A percentile compares a stretch with the other conserved stretches of the same genome.
phyloP scores from a whole-genome alignment of 2,888 invertebrate species.

The Ypsolopha sequella region DNA sequence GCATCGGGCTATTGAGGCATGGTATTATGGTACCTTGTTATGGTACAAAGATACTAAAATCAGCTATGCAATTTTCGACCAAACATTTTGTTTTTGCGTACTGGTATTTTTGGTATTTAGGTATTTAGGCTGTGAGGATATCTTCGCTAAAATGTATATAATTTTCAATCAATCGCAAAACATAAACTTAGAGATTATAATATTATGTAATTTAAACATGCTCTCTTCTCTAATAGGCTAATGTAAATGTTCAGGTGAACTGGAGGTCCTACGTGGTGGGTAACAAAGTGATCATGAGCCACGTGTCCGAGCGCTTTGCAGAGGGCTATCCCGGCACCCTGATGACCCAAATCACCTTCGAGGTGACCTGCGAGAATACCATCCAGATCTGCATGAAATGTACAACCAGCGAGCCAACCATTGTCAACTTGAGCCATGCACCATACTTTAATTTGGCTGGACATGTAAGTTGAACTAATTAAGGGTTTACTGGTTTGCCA shows the following conservation, averaged over 20 bases:
- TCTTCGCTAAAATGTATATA: neutral
- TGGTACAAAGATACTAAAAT: too few relatives aligned
- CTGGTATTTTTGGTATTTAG: too few relatives aligned
- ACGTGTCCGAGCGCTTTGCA: slow-evolving; percentile 82
- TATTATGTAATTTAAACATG: too few relatives aligned
- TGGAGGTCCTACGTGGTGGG: slow-evolving; percentile 76
- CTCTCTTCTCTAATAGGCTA: neutral
- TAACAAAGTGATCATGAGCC: slow-evolving; percentile 77
- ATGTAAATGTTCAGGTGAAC: slow-evolving; percentile 49
- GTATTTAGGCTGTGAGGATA: too few relatives aligned
- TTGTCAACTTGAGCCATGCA: slow-evolving; percentile 89
- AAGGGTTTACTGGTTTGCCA: too few relatives aligned
- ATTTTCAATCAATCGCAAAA: too few relatives aligned
- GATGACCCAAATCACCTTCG: slow-evolving; percentile 77
- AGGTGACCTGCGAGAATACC: slow-evolving; percentile 79
- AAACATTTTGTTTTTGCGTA: too few relatives aligned
- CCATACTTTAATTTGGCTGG: slow-evolving; percentile 94
- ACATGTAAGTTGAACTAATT: slow-evolving; percentile 69
- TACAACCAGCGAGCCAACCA: slow-evolving; percentile 81
- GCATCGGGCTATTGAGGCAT: too few relatives aligned
- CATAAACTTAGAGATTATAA: too few relatives aligned
- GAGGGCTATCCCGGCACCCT: slow-evolving; percentile 93
- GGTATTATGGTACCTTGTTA: too few relatives aligned
- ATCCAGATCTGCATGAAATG: slow-evolving; percentile 83
- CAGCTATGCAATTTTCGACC: too few relatives aligned